Base-by-base conservation (phyloP, 1,140 invertebrate species). In the Lasioglossum albipes region DNA sequence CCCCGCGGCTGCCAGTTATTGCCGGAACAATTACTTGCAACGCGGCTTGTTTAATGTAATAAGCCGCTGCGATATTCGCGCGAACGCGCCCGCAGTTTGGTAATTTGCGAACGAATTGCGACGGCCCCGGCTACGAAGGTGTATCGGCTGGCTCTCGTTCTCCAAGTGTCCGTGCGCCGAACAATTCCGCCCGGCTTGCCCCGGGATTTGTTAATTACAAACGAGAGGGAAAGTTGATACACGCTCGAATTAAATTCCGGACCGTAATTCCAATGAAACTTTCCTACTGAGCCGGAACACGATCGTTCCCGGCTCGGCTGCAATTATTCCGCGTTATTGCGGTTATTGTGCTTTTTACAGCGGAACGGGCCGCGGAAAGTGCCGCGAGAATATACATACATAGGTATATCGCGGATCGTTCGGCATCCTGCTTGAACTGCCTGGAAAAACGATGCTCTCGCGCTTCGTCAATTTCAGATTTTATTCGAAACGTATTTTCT, bases 21-120 rank as follows among this genome's bases (percentile, higher is more conserved):
- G 64, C 59, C 70, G 70, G 61, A 73, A 79, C 77, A 79, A 79
- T 79, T 79, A 79, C 77, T 73, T 41, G 76, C 76, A 41, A 62
- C 76, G 59, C 45, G 61, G 70, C 77, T 79, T 79, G 70, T 79
- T 79, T 79, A 79, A 79, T 79, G 61, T 73, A 79, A 79, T 79
- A 79, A 79, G 59, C 77, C 59, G 16, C 52, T 45, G 41, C 77
- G 77, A 73, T 79, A 66, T 49, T 54, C 16, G 18, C 18, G 6
- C 57, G 20, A 2, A n/a, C n/a, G 52, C 45, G 20, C 52, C 49
- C 52, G 27, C 18, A 54, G 70, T 73, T 73, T 22, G n/a, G 31
- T 73, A 73, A 65, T 73, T 65, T 10, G 42, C 69, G 13, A 45
- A 73, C 61, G 7, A 49, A 61, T 36, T 22, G 45, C 7, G 75